Conservation (phyloP, 2,888 invertebrate species). For the Drosophila sordidula region DNA sequence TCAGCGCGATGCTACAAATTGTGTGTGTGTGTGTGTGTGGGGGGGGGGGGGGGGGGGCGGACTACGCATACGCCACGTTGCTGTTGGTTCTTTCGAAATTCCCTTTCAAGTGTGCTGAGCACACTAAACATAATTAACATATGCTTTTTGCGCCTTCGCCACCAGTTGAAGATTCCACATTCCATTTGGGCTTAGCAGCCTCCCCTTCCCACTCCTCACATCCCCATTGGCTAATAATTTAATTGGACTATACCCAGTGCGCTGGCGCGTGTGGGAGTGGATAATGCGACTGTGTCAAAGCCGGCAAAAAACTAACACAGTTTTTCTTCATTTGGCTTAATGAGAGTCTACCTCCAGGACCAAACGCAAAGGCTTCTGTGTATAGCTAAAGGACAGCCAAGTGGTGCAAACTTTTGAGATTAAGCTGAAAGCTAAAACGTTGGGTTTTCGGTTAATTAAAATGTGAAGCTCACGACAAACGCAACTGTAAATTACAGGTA, state of each 20-base stretch:
- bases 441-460: slow-evolving; percentile 58
- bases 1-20: too few relatives aligned
- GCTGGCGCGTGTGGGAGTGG: slow-evolving; percentile 53
- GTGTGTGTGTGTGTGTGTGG: background rate
- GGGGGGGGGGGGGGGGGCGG: background rate
- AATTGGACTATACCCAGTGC: slow-evolving; percentile 77
- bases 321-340: slow-evolving; percentile 73
- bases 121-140: slow-evolving; percentile 67
- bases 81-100: slow-evolving; percentile 56
- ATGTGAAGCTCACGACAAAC: slow-evolving; percentile 41
- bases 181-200: slow-evolving; percentile 57
- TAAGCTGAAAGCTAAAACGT: slow-evolving; percentile 31
- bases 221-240: slow-evolving; percentile 66
- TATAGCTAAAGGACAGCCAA: slow-evolving; percentile 40
- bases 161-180: slow-evolving; percentile 60
- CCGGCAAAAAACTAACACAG: slow-evolving; percentile 46
- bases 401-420: slow-evolving; percentile 47
- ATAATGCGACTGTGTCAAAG: slow-evolving; percentile 43
- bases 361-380: slow-evolving; percentile 29
- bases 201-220: background rate
- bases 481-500: slow-evolving; percentile 29
- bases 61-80: slow-evolving; percentile 56
- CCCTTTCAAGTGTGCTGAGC: slow-evolving; percentile 63
- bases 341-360: slow-evolving; percentile 67
- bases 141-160: slow-evolving; percentile 63